Evolutionary conservation across 2,797 vertebrate species (phyloP).

Genomic region (Rhinophrynus dorsalis): DNA sequence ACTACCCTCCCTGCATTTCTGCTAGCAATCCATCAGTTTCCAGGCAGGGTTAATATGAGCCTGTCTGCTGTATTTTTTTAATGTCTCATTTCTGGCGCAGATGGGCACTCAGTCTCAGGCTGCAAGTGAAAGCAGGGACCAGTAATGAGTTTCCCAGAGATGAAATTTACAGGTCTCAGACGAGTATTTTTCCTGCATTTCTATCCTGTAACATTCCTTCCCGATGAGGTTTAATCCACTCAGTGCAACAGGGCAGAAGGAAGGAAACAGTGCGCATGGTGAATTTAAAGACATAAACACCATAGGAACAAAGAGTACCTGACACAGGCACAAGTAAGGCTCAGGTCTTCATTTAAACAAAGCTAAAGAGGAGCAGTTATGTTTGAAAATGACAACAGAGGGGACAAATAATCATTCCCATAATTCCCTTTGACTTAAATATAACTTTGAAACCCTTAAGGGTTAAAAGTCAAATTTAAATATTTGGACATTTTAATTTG

Average conservation of each 20-base stretch:
- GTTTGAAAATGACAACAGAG: too few relatives aligned
- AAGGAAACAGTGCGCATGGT: conserved; percentile 20
- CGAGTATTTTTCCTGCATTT: conserved; percentile 48
- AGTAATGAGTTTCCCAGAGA: conserved; percentile 50
- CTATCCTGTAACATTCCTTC: conserved; percentile 48
- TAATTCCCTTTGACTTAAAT: too few relatives aligned
- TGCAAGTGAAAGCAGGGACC: conserved; percentile 31
- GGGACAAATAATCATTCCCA: too few relatives aligned
- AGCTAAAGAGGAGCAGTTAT: too few relatives aligned
- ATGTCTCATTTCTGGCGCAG: conserved; percentile 35
- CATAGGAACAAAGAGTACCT: background rate
- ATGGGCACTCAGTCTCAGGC: conserved; percentile 19
- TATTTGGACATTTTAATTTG: too few relatives aligned
- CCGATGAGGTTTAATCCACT: conserved; percentile 47
- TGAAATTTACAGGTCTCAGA: conserved; percentile 49
- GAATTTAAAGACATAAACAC: conserved; percentile 20
- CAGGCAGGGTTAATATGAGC: conserved; percentile 40
- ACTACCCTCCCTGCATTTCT: too few relatives aligned
- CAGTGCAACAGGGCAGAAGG: conserved; percentile 45
- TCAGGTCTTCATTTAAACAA: too few relatives aligned
- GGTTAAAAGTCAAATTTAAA: too few relatives aligned
- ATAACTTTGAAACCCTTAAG: too few relatives aligned
- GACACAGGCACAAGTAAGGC: too few relatives aligned
- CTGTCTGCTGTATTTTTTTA: conserved; percentile 37
- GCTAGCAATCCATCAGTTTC: background rate